phyloP scores from a whole-genome alignment of 1,140 invertebrate genomes.

The Heterodera schachtii region DNA sequence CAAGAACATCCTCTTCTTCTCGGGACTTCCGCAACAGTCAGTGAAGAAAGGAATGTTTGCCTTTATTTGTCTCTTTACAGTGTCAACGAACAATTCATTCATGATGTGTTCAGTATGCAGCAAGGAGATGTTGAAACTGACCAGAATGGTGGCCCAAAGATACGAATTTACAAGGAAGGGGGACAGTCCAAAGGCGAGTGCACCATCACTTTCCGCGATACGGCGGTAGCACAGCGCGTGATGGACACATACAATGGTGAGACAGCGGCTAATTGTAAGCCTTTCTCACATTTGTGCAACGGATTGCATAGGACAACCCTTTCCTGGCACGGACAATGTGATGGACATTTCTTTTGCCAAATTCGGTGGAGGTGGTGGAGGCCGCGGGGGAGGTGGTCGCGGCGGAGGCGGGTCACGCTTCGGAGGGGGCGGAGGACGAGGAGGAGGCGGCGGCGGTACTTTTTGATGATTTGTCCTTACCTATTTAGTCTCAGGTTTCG shows the following conservation, averaged over 20 bases:
- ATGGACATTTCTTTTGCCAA: constrained; percentile 42
- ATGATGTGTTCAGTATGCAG: constrained; percentile 39
- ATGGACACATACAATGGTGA: constrained; percentile 38
- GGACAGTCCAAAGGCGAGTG: constrained; percentile 47
- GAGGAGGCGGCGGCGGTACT: background rate
- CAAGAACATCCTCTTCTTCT: constrained; percentile 40
- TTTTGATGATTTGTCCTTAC: background rate
- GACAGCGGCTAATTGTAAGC: background rate
- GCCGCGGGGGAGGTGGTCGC: constrained; percentile 44
- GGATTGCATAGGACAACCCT: constrained; percentile 30
- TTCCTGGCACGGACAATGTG: constrained; percentile 43
- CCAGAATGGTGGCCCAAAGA: constrained; percentile 40
- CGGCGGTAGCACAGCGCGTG: constrained; percentile 32
- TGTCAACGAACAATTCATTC: constrained; percentile 41
- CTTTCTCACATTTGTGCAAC: background rate
- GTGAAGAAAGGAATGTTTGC: background rate
- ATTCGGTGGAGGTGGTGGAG: constrained; percentile 40
- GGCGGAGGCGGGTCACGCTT: constrained; percentile 69
- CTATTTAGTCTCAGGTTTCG: background rate
- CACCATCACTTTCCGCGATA: constrained; percentile 37
- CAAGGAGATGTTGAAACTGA: constrained; percentile 34
- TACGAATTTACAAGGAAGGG: constrained; percentile 40
- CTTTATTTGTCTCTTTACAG: background rate
- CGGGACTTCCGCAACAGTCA: constrained; percentile 41
- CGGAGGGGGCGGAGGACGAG: constrained; percentile 73